phyloP scores from a whole-genome alignment of 2,888 invertebrate species.

The Eumerus sabulonum region DNA sequence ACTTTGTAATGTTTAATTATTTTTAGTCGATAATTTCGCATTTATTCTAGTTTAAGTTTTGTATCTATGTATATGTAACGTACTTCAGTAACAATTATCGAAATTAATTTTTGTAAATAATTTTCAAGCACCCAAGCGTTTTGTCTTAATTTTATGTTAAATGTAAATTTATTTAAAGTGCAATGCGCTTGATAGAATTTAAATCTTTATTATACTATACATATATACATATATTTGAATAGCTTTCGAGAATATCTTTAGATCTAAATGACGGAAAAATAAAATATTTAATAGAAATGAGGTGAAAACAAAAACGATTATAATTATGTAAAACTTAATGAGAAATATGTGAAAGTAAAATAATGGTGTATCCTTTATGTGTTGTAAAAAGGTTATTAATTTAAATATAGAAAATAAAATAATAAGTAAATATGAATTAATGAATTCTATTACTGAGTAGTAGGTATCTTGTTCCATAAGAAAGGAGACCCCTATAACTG shows the following conservation, averaged over 20 bases:
- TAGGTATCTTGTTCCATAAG: no score
- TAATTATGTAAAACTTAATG: conserved; percentile 47
- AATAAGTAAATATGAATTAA: conserved; percentile 34
- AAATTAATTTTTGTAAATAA: conserved; percentile 52
- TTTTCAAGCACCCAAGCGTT: conserved; percentile 4
- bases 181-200: conserved; percentile 41
- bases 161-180: conserved; percentile 30
- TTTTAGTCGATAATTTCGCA: conserved; percentile 1
- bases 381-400: conserved; percentile 62
- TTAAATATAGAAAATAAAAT: conserved; percentile 45
- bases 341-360: conserved; percentile 46
- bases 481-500: no score
- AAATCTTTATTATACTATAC: conserved; percentile 23
- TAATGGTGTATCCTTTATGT: conserved; percentile 63
- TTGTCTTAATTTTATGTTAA: neutral
- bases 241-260: conserved; percentile 59
- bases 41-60: conserved; percentile 8
- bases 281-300: conserved; percentile 38
- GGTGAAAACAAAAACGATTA: no score
- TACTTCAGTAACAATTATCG: neutral
- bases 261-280: conserved; percentile 52
- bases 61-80: conserved; percentile 5
- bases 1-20: neutral
- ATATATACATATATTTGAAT: conserved; percentile 45
- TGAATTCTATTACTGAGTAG: no score